These are phyloP conservation scores for Plebejus anna DNA, from an alignment of 2,888 invertebrate genomes.

Conservation along the genomic window DNA sequence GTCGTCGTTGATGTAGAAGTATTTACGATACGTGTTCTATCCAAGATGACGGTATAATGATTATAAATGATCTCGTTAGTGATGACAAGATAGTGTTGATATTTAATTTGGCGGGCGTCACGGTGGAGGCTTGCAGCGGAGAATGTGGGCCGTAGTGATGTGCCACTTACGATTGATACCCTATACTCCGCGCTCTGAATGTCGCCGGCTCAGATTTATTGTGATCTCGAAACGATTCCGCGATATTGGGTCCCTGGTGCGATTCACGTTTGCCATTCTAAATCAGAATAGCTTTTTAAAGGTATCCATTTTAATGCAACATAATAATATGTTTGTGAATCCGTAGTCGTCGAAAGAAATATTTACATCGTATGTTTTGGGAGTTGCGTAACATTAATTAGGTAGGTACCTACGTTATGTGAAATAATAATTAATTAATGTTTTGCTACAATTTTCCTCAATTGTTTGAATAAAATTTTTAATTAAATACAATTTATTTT, in stretches of 20 bases:
- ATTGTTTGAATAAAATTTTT: not conserved
- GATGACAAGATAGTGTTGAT: not conserved
- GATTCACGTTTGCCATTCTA: constrained; percentile 4
- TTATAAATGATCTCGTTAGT: constrained; percentile 3
- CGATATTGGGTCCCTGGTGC: not conserved
- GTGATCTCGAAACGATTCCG: constrained; percentile 32
- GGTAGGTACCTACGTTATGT: not conserved
- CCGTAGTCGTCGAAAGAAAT: not conserved
- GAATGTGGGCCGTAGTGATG: constrained; percentile 68
- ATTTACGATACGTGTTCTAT: not conserved
- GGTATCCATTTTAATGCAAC: not conserved
- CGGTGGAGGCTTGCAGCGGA: constrained; percentile 45
- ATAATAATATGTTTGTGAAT: too few species aligned
- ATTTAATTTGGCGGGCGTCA: constrained; percentile 19
- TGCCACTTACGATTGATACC: constrained; percentile 62
- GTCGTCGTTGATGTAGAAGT: too few species aligned
- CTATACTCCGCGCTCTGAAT: constrained; percentile 67
- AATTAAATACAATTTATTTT: constrained; percentile 2
- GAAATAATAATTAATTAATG: not conserved
- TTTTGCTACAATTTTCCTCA: not conserved
- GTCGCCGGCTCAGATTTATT: constrained; percentile 54
- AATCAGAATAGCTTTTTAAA: not conserved
- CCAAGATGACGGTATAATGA: not conserved
- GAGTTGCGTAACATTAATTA: too few species aligned
- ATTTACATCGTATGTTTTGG: too few species aligned